Percentiles rank a stretch among this genome's conserved stretches.
phyloP scores from a whole-genome alignment of 1,140 invertebrate species.

The Macrosteles quadrilineatus region DNA sequence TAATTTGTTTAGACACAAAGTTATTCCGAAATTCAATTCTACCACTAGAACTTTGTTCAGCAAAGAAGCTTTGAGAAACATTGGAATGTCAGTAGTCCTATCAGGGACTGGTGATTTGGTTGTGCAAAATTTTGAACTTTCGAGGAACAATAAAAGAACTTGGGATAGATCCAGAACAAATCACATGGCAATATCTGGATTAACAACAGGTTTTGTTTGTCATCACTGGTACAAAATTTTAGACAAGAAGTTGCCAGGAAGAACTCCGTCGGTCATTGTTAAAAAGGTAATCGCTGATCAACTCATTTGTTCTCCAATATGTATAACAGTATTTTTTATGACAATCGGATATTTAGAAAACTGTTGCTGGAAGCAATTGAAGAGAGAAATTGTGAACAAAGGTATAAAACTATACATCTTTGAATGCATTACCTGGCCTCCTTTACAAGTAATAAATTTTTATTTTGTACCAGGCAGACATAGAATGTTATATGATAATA shows the following conservation, averaged over 20 bases:
- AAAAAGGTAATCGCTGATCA: slow-evolving; percentile 91
- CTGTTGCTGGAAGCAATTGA: slow-evolving; percentile 61
- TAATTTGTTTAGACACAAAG: too few species aligned
- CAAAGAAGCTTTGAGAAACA: too few species aligned
- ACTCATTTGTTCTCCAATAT: slow-evolving; percentile 82
- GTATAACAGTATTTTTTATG: slow-evolving; percentile 78
- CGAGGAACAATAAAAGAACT: too few species aligned
- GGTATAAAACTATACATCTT: slow-evolving; percentile 76
- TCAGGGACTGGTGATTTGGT: too few species aligned
- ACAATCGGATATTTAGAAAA: slow-evolving; percentile 74
- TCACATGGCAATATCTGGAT: slow-evolving; percentile 81
- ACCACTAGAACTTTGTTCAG: too few species aligned
- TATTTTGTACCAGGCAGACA: slow-evolving; percentile 81
- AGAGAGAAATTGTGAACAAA: slow-evolving; percentile 72
- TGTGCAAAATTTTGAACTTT: too few species aligned
- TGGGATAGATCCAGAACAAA: slow-evolving; percentile 58
- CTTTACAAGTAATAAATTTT: slow-evolving; percentile 85
- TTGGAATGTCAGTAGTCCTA: too few species aligned
- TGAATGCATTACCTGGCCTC: slow-evolving; percentile 81
- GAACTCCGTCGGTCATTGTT: slow-evolving; percentile 65
- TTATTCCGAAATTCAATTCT: too few species aligned
- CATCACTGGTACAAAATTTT: slow-evolving; percentile 83
- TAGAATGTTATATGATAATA: slow-evolving; percentile 88
- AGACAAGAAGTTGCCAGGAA: slow-evolving; percentile 69
- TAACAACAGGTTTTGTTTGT: slow-evolving; percentile 75